Evolutionary conservation across 2,888 invertebrate genomes (phyloP).

Genomic region (Hydriomena furcata): DNA sequence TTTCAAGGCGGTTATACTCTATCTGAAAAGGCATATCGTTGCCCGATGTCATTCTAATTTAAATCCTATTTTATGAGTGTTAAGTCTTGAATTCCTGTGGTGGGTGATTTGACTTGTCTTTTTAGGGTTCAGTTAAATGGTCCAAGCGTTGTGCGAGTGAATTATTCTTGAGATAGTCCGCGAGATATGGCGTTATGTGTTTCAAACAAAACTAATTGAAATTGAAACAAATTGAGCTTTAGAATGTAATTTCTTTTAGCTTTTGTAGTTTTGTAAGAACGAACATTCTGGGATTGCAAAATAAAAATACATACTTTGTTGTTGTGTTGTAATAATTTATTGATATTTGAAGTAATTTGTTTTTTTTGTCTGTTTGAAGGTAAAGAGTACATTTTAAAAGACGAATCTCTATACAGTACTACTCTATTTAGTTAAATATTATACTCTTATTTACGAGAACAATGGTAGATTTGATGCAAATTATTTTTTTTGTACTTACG

Average conservation of each 20-base stretch:
- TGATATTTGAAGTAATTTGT: no score
- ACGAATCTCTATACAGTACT: no score
- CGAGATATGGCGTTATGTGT: conserved; percentile 68
- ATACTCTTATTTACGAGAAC: no score
- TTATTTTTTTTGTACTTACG: no score
- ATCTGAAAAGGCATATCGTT: conserved; percentile 12
- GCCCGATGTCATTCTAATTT: conserved; percentile 3
- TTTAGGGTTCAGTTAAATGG: conserved; percentile 14
- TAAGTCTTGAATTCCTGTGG: conserved; percentile 25
- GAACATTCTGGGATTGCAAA: conserved; percentile 1
- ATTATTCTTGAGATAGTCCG: conserved; percentile 74
- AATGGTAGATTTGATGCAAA: no score
- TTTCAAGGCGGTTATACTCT: neutral
- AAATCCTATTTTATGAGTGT: conserved; percentile 9
- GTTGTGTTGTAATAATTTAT: no score
- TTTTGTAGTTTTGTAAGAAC: conserved; percentile 36
- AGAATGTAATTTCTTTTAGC: conserved; percentile 52
- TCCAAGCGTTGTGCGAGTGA: conserved; percentile 50
- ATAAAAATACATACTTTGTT: neutral
- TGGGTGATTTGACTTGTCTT: conserved; percentile 23
- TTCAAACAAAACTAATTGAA: conserved; percentile 70
- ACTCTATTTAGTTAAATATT: no score
- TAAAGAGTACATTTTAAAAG: no score
- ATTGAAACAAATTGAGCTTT: conserved; percentile 71
- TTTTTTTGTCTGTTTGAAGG: no score